phyloP scores from a whole-genome alignment of 2,113 vertebrate species.

The Ochotona princeps region DNA sequence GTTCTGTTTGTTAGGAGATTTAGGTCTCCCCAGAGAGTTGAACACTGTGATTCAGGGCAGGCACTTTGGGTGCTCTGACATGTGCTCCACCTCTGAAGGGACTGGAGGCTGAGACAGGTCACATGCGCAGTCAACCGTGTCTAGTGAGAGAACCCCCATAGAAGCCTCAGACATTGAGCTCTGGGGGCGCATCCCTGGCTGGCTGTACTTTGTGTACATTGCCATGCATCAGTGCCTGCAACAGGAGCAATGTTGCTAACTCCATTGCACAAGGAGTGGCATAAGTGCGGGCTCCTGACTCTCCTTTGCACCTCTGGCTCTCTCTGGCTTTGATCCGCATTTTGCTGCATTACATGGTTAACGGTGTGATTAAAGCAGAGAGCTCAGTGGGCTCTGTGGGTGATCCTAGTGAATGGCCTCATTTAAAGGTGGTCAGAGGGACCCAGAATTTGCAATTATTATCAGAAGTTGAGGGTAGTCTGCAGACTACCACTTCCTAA shows the following conservation, averaged over 20 bases:
- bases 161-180: neutral
- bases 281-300: no score
- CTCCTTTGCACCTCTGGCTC: accelerated
- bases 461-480: neutral
- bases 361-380: neutral
- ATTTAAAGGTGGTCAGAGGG: neutral
- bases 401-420: neutral
- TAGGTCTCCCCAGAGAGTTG: constrained; percentile 52
- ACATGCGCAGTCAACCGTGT: accelerated
- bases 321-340: neutral
- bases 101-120: neutral
- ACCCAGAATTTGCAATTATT: neutral
- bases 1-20: constrained; percentile 64
- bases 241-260: neutral
- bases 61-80: neutral
- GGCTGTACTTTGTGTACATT: neutral
- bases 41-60: constrained; percentile 24
- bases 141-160: neutral
- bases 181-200: neutral
- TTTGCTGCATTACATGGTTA: neutral
- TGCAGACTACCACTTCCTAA: neutral
- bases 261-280: neutral
- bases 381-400: neutral
- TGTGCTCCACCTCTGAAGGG: neutral
- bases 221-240: neutral